Base-by-base conservation (phyloP, 2,888 invertebrate species). In the Monochamus alternatus region DNA sequence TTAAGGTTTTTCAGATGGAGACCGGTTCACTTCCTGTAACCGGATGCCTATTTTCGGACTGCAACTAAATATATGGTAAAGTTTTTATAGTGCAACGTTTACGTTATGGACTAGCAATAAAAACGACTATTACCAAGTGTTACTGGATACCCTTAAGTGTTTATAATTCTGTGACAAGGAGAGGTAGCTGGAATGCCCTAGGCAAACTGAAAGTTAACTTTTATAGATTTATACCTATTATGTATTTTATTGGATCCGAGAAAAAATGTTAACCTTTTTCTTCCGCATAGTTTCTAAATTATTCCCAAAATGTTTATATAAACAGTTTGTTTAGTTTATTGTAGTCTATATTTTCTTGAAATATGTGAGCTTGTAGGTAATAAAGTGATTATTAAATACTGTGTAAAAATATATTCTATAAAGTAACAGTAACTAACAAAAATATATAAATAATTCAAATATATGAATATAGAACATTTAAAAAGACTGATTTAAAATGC, bases 21-120 rank as follows among this genome's bases (percentile, higher is more conserved):
- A 68, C 74, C 74, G 62, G 67, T 74, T 66, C 47, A 58, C 66
- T 71, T 71, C 71, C 71, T 71, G 71, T 63, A 63, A 66, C 10
- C 51, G 55, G 22, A 68, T 74, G 51, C 22, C 74, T 68, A 52
- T 74, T 74, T 74, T 74, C 59, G 73, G 66, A 32, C 12, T 43
- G 55, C 59, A 52, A 60, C 60, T 47, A 60, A 59, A 59, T n/a
- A 12, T 47, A 9, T 31, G 58, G 32, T 55, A 51, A 64, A 30
- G 47, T 64, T 64, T 64, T 63, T 44, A 47, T 30, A 64, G n/a
- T 10, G 38, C 32, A 38, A 47, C 47, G 9, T 47, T 64, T 44
- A 47, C 31, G 14, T 30, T 30, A 47, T 47, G 30, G 44, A 30
- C 9, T 64, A 14, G 5, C 22, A 64, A 44, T 44, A 64, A 64